Base-by-base conservation (phyloP, 2,113 vertebrate species). In the Merops nubicus region DNA sequence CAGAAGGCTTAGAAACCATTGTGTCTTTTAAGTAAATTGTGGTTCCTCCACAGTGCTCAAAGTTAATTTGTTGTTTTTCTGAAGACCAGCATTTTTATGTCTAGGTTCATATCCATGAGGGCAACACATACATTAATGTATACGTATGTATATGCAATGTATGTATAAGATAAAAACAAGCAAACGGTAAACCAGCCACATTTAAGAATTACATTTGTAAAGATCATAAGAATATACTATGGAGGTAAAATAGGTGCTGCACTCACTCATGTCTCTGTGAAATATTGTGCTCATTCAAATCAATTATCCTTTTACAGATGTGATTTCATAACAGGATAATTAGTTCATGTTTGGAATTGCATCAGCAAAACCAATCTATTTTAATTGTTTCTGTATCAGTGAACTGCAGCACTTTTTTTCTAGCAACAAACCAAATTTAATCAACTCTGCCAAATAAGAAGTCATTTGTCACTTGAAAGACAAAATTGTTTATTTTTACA, bases 381-480 rank as follows among this genome's bases (percentile, higher is more conserved):
- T 93, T 97, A 93, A 96, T 97, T 96, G 93, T 94, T 95, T 97
- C 93, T 92, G 62, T 92, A 78, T 89, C 83, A 96, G 53, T 94
- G 95, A 95, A 81, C 76, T 95, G 69, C 73, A 57, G 68, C 56
- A 75, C 47, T 19, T 7, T 85, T 89, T 91, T 94, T 25, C 48
- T 64, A 87, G 8, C 25, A 69, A 65, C 60, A 81, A 96, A 96
- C 89, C 56, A 95, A 87, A 96, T 96, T 75, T 95, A 96, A 97
- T 97, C 92, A 96, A 89, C 80, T 94, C 81, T 95, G 56, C 76
- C 76, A 92, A 93, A 93, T 57, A 91, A 83, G 63, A 91, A 85
- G 56, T 85, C n/a, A 79, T 95, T 96, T 87, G 76, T 96, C 91
- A 78, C 48, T 88, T 95, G 83, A 94, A 97, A 95, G 51, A 94